Conservation (phyloP, 2,888 invertebrate species). For the Strigamia maritima region DNA sequence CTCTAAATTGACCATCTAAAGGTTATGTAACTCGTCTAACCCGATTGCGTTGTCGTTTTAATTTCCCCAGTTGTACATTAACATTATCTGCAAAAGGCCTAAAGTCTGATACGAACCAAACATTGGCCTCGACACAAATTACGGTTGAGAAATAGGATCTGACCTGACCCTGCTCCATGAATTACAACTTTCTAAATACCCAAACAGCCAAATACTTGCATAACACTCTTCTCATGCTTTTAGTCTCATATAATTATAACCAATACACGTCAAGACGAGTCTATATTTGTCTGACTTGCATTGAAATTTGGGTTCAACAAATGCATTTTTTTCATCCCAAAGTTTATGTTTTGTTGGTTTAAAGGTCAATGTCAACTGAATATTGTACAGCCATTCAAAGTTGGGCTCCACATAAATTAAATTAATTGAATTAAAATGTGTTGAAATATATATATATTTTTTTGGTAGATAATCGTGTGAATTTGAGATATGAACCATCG, state of each 20-base stretch:
- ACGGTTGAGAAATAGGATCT: slow-evolving; percentile 8
- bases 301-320: not conserved
- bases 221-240: not conserved
- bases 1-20: slow-evolving; percentile 23
- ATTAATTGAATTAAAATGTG: not conserved
- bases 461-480: not conserved
- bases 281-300: not conserved
- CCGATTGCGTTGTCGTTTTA: slow-evolving; percentile 7
- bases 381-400: not conserved
- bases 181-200: slow-evolving; percentile 9
- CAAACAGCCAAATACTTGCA: not conserved
- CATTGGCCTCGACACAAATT: slow-evolving; percentile 31
- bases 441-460: not conserved
- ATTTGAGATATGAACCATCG: not conserved
- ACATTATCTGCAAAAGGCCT: slow-evolving; percentile 13
- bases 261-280: not conserved
- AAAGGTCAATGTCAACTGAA: not conserved
- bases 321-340: not conserved
- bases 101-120: not conserved
- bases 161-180: slow-evolving; percentile 17
- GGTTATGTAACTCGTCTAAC: not conserved
- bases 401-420: not conserved
- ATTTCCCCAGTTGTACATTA: slow-evolving; percentile 28
- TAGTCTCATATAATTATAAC: slow-evolving; percentile 10
- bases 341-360: not conserved